Evolutionary conservation across 2,113 vertebrate genomes (phyloP).

Genomic region (Hemibagrus wyckioides): DNA sequence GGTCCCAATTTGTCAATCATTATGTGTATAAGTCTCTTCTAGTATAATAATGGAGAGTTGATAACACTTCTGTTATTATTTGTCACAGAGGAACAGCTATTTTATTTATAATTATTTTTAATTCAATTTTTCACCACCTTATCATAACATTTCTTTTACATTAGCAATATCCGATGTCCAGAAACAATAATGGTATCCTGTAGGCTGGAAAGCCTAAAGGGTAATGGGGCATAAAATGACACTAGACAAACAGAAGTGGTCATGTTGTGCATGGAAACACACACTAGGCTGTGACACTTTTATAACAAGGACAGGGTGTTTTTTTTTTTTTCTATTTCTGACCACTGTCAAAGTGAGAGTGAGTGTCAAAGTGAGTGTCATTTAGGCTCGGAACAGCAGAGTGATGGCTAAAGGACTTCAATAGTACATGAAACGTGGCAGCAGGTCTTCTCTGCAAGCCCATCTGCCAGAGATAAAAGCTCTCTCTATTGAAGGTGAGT

Average conservation of each 20-base stretch:
- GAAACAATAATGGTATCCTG: not conserved
- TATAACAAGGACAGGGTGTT: not conserved
- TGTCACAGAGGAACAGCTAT: not conserved
- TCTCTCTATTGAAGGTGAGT: constrained; percentile 56
- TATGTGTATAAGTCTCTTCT: not conserved
- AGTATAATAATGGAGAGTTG: not conserved
- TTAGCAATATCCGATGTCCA: not conserved
- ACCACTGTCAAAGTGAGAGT: constrained; percentile 3
- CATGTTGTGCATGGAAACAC: constrained; percentile 19
- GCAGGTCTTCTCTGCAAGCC: constrained; percentile 14
- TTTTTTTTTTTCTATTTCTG: not conserved
- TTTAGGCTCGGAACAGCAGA: constrained; percentile 9
- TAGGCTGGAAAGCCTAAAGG: not conserved
- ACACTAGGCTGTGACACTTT: constrained; percentile 2
- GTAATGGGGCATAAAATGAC: constrained; percentile 23
- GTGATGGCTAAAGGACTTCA: constrained; percentile 22
- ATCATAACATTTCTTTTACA: not conserved
- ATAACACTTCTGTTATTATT: not conserved
- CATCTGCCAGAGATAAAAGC: constrained; percentile 41
- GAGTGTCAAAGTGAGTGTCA: not conserved
- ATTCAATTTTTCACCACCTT: not conserved
- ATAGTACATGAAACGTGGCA: constrained; percentile 28
- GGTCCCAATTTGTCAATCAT: not conserved
- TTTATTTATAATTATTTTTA: no score
- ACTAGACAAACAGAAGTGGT: constrained; percentile 31